phyloP scores from a whole-genome alignment of 2,797 vertebrate species.

The Pygocentrus nattereri region DNA sequence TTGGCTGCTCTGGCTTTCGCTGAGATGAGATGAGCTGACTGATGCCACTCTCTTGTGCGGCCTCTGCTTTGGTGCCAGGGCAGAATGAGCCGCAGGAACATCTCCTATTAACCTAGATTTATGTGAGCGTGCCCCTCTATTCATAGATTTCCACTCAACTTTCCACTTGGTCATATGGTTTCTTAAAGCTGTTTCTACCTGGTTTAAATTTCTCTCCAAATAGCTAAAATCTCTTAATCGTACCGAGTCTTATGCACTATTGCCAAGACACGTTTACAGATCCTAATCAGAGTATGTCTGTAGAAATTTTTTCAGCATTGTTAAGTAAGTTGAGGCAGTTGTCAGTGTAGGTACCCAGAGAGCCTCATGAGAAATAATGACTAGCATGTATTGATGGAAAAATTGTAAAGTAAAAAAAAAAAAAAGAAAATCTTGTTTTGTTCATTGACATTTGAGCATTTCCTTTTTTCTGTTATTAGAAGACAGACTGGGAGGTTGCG shows the following conservation, averaged over 20 bases:
- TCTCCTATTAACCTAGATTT: conserved; percentile 72
- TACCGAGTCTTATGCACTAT: neutral
- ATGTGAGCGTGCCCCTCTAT: conserved; percentile 49
- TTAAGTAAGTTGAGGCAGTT: neutral
- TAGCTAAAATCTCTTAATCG: conserved; percentile 29
- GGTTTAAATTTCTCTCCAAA: conserved; percentile 7
- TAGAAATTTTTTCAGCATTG: neutral
- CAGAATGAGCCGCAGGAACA: conserved; percentile 57
- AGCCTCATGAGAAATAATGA: neutral
- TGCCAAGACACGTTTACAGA: neutral
- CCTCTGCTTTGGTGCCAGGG: conserved; percentile 50
- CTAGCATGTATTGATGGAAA: neutral
- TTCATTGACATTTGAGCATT: neutral
- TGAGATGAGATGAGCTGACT: conserved; percentile 57
- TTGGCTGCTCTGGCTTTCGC: conserved; percentile 60
- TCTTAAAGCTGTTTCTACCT: conserved; percentile 27
- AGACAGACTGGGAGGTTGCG: conserved; percentile 92
- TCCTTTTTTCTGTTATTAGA: conserved; percentile 73
- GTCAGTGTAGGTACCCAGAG: neutral
- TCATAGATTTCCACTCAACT: conserved; percentile 29
- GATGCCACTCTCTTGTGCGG: conserved; percentile 41
- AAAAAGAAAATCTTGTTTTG: neutral
- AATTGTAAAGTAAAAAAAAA: too few species aligned
- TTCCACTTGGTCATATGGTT: conserved; percentile 11
- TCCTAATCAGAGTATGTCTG: neutral